phyloP scores from a whole-genome alignment of 2,888 invertebrate genomes.

The Baronia brevicornis region DNA sequence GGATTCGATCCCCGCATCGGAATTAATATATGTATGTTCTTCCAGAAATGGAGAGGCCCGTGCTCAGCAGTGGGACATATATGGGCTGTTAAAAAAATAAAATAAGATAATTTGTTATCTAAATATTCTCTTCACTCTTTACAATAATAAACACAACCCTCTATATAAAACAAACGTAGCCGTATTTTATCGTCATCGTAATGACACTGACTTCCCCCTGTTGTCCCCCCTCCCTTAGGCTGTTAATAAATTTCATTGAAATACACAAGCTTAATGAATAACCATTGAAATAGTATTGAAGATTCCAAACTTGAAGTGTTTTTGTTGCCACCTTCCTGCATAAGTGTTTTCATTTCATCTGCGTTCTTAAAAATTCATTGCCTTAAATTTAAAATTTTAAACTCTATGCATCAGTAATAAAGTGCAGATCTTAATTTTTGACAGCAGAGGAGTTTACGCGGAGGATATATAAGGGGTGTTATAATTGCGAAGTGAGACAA shows the following conservation, averaged over 20 bases:
- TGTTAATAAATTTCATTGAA: slow-evolving; percentile 14
- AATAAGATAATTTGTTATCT: no score
- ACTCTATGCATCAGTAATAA: slow-evolving; percentile 20
- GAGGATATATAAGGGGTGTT: slow-evolving; percentile 62
- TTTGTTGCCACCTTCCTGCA: slow-evolving; percentile 15
- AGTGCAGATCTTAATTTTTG: slow-evolving; percentile 10
- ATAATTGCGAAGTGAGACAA: slow-evolving; percentile 71
- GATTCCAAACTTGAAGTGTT: slow-evolving; percentile 26
- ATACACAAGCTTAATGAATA: slow-evolving; percentile 12
- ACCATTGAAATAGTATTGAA: slow-evolving; percentile 19
- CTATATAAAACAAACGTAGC: no score
- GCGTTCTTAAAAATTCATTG: slow-evolving; percentile 3
- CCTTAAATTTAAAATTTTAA: slow-evolving; percentile 5
- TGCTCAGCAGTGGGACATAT: no score
- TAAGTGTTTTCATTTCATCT: slow-evolving; percentile 9
- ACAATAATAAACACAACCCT: slow-evolving; percentile 9
- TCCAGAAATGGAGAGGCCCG: no score
- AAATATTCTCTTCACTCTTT: no score
- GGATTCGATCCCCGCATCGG: no score
- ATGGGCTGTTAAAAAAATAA: no score
- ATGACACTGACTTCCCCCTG: no score
- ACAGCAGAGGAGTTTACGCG: slow-evolving; percentile 28
- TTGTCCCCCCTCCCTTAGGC: no score
- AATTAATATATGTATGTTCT: no score
- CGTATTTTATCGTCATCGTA: no score